These are phyloP conservation scores for Zaprionus kolodkinae DNA, from an alignment of 1,140 invertebrate species.

Conservation along the genomic window DNA sequence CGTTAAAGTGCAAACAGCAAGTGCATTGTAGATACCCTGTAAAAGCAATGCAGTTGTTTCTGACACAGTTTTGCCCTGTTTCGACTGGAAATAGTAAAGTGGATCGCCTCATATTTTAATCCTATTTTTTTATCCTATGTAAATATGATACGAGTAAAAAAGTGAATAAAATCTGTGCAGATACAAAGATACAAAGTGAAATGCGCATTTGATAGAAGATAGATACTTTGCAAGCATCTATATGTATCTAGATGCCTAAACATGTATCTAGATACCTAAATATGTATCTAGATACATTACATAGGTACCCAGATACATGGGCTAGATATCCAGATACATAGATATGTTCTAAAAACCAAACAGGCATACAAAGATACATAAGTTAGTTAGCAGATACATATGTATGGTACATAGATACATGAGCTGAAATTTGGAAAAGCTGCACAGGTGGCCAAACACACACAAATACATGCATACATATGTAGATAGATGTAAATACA, in stretches of 20 bases:
- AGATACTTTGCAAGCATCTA: too few species aligned
- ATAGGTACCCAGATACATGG: background rate
- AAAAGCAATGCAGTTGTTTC: too few species aligned
- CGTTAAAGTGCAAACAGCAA: too few species aligned
- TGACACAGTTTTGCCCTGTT: too few species aligned
- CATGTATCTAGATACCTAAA: background rate
- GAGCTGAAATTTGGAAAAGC: background rate
- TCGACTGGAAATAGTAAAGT: too few species aligned
- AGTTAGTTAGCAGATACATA: background rate
- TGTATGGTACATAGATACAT: background rate
- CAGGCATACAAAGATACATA: background rate
- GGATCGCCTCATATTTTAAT: too few species aligned
- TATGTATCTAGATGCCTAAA: too few species aligned
- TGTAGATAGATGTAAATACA: background rate
- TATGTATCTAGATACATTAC: too few species aligned
- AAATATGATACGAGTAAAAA: too few species aligned
- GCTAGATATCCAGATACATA: too few species aligned
- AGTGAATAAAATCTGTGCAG: background rate
- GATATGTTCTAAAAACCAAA: background rate
- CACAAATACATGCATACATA: background rate
- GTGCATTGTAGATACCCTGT: too few species aligned
- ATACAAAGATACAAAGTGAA: background rate
- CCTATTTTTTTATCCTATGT: too few species aligned
- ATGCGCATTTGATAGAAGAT: background rate
- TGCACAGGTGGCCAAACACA: background rate